Evolutionary conservation across 2,888 invertebrate genomes (phyloP), one percentile per base, ranked within the genome.

Genomic region (Epistrophe eligans): DNA sequence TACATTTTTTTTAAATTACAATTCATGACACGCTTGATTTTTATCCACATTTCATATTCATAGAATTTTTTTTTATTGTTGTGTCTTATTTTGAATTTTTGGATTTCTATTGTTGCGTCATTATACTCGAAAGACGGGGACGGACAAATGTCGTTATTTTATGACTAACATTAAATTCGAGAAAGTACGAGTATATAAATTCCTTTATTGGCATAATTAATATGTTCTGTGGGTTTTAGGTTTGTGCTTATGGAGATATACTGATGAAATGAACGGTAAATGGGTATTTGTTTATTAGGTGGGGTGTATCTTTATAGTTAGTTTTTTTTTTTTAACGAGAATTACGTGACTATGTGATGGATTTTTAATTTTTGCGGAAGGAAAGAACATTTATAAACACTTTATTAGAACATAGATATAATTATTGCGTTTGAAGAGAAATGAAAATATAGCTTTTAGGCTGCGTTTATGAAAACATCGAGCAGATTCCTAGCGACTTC

Each of bases 21-120:
- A 85, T 85, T 85, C 84, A 81, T 64, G 77, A 17, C 84, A 81
- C 77, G 84, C 81, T 77, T 62, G 43, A 57, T 60, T 80, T 71
- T 77, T 52, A 7, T 70, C 52, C 32, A 81, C 32, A 64, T 28
- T 84, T 77, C 66, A 72, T 58, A 45, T 48, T 60, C 72, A 64
- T 35, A 57, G 38, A 17, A 35, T 55, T 48, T 57, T 66, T 48
- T 45, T 73, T 38, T 67, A 58, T 74, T 74, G 60, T 45, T 55
- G 6, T 38, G 15, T 67, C 62, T 70, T 70, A 50, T 76, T 81
- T 81, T 67, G 66, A 60, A 67, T 81, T 77, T 81, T 60, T 84
- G 80, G 66, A 81, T 81, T 85, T 85, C 81, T 85, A 77, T 77
- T 77, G 72, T 85, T 85, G 81, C 72, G 77, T 81, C 48, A 19